phyloP scores from a whole-genome alignment of 2,113 vertebrate genomes.

The Tenrec ecaudatus region DNA sequence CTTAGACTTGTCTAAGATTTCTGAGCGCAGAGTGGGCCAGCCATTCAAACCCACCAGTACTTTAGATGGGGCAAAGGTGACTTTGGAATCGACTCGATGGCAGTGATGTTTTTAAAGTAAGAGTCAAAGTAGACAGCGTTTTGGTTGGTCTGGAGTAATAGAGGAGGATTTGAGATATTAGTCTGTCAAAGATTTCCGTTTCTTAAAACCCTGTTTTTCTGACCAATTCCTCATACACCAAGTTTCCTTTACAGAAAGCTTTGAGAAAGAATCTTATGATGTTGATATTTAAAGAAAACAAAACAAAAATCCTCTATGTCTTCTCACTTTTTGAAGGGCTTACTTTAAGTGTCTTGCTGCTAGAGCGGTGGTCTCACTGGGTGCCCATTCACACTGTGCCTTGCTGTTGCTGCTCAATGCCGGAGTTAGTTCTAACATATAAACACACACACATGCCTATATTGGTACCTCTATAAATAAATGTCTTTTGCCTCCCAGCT shows the following conservation, averaged over 20 bases:
- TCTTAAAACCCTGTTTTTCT: not conserved
- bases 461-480: no score
- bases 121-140: not conserved
- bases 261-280: not conserved
- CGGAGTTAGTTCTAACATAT: no score
- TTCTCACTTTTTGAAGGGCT: not conserved
- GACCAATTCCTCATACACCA: not conserved
- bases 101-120: no score
- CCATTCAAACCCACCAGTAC: no score
- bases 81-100: no score
- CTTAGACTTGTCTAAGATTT: not conserved
- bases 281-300: not conserved
- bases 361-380: not conserved
- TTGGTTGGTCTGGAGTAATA: not conserved
- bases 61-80: no score
- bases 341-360: not conserved
- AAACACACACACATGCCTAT: no score
- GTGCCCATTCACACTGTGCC: fast-evolving
- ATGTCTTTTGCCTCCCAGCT: no score
- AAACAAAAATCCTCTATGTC: not conserved
- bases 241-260: not conserved
- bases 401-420: no score
- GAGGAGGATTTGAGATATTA: not conserved
- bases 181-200: not conserved
- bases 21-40: no score